Evolutionary conservation across 1,140 invertebrate species (phyloP).

Genomic region (Pseudomyrmex dendroicus): DNA sequence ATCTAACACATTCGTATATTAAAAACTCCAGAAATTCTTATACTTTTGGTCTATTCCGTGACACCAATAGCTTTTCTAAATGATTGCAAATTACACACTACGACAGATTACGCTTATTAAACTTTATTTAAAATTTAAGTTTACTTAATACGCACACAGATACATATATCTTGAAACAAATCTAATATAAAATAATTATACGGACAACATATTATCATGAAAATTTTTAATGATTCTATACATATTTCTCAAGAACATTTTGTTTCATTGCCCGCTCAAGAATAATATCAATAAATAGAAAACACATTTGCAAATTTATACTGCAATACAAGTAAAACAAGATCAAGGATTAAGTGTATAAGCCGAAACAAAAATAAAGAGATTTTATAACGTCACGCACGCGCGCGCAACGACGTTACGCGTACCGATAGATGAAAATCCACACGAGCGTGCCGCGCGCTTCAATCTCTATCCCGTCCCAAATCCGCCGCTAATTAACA

Average conservation of each 20-base stretch:
- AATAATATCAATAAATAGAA: no score
- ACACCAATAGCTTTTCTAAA: not conserved
- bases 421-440: constrained; percentile 20
- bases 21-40: constrained; percentile 41
- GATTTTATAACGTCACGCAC: constrained; percentile 7
- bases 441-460: not conserved
- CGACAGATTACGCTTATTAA: constrained; percentile 14
- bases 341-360: not conserved
- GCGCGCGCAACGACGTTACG: not conserved
- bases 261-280: not conserved
- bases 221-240: no score
- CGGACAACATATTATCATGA: not conserved
- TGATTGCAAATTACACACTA: not conserved
- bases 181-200: not conserved
- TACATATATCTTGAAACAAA: not conserved
- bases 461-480: constrained; percentile 39
- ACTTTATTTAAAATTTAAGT: not conserved
- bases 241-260: not conserved
- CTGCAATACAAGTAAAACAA: no score
- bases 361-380: not conserved
- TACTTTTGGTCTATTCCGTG: constrained; percentile 15
- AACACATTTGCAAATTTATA: no score
- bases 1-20: constrained; percentile 47
- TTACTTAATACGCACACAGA: no score
- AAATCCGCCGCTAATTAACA: constrained; percentile 59